Conservation (phyloP, 2,797 vertebrate species). For the Peromyscus aztecus region DNA sequence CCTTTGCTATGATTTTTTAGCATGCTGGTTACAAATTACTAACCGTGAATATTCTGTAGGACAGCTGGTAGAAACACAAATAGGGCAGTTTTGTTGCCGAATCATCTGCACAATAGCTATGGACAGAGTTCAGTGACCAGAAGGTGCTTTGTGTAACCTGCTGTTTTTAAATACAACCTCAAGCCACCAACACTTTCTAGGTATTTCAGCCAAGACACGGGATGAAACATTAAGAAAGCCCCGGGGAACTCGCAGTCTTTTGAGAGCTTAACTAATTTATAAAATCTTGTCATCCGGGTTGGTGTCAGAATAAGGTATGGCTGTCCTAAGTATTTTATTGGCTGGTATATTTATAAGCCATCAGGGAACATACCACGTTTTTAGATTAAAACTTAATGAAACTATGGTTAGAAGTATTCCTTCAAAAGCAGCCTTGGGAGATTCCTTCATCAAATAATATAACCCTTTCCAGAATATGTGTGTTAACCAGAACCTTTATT, state of each 20-base stretch:
- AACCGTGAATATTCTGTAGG: constrained; percentile 2
- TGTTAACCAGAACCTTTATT: constrained; percentile 16
- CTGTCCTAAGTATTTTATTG: constrained; percentile 35
- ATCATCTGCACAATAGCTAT: neutral
- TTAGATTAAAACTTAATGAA: constrained; percentile 24
- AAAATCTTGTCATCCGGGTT: constrained; percentile 15
- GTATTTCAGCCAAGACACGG: constrained; percentile 13
- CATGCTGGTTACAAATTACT: constrained; percentile 38
- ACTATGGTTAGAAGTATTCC: constrained; percentile 18
- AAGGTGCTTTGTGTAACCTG: neutral
- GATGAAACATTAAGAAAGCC: neutral
- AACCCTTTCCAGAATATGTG: constrained; percentile 1
- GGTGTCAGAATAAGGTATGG: neutral
- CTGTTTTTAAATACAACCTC: constrained; percentile 35
- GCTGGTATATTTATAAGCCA: neutral
- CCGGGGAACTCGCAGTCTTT: neutral
- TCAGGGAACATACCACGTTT: neutral
- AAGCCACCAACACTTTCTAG: constrained; percentile 28
- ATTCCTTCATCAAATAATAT: constrained; percentile 28
- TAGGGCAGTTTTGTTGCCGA: neutral
- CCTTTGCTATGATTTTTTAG: neutral
- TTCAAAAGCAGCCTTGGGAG: constrained; percentile 31
- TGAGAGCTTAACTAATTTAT: neutral
- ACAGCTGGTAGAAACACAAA: neutral
- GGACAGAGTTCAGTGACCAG: neutral